Evolutionary conservation across 2,888 invertebrate genomes (phyloP), one percentile per base, ranked within the genome.

Genomic region (Homarus gammarus): DNA sequence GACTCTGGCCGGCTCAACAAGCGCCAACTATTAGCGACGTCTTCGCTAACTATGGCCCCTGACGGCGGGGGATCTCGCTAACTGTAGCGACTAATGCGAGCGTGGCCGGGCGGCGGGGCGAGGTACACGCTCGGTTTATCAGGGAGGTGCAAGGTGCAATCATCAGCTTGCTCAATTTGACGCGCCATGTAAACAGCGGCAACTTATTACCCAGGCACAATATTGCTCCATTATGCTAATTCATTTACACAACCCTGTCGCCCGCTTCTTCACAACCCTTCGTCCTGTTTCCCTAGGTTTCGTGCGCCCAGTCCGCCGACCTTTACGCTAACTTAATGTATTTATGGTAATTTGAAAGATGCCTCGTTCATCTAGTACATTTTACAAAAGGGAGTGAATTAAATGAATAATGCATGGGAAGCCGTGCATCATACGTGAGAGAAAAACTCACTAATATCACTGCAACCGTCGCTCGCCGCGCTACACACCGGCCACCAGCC

Each of bases 161-260:
- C 87, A 87, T 87, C 87, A 87, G 87, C 73, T 86, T 86, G 85
- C 86, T 90, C 90, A 90, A 90, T 86, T 86, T 73, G 90, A 90
- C 79, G 79, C 49, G 61, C 64, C 85, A 56, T 90, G 90, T 90
- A 90, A 90, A 90, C 90, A 90, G 90, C 49, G 70, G 85, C 85
- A 90, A 90, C 85, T 90, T 90, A 90, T 90, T 90, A 90, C 90
- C 75, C 81, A 5, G 73, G 85, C 64, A 85, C 90, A 90, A 90
- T 90, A 90, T 90, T 90, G 90, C 85, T 86, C 85, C 90, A 90
- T 90, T 90, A 90, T 90, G 90, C 90, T 90, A 90, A 90, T 90
- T 90, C 90, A 86, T 90, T 90, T 86, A 83, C 85, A 90, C 85
- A 73, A 77, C 81, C 72, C 87, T 72, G 79, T 81, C 87, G 79